phyloP scores from a whole-genome alignment of 2,113 vertebrate species.

The Bubo scandiacus region DNA sequence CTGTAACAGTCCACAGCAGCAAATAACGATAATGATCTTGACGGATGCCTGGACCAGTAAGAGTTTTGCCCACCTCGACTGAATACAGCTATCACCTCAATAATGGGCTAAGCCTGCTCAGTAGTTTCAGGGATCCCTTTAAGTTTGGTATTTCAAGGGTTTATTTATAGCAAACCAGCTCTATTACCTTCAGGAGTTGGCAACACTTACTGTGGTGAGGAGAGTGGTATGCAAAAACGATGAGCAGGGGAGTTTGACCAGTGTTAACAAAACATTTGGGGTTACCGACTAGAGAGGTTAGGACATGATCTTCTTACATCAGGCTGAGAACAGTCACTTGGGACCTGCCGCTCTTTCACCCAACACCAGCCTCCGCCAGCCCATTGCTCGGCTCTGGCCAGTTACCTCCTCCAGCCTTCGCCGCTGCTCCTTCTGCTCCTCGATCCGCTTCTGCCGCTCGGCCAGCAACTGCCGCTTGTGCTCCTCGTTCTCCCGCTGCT shows the following conservation, averaged over 20 bases:
- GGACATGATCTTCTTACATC: not conserved
- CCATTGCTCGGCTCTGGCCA: not conserved
- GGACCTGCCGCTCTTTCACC: not conserved
- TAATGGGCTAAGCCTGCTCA: not conserved
- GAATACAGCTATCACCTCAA: not conserved
- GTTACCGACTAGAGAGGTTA: not conserved
- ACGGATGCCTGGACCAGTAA: not conserved
- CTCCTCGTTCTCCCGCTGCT: slow-evolving; percentile 94
- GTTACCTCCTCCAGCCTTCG: slow-evolving; percentile 93
- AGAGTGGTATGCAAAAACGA: fast-evolving
- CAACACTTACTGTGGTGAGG: not conserved
- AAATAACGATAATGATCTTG: not conserved
- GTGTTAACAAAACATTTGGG: fast-evolving
- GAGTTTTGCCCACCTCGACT: not conserved
- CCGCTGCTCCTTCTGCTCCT: slow-evolving; percentile 98
- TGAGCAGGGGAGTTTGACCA: not conserved
- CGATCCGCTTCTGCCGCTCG: slow-evolving; percentile 95
- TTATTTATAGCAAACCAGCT: not conserved
- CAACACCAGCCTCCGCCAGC: not conserved
- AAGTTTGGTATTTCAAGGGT: not conserved
- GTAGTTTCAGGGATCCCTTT: not conserved
- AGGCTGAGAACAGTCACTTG: not conserved
- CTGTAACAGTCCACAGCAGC: not conserved
- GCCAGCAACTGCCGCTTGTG: slow-evolving; percentile 96
- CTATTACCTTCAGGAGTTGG: not conserved